A percentile compares a stretch with the other conserved stretches of the same genome.
phyloP scores from a whole-genome alignment of 2,797 vertebrate genomes.

The Sphenodon punctatus region DNA sequence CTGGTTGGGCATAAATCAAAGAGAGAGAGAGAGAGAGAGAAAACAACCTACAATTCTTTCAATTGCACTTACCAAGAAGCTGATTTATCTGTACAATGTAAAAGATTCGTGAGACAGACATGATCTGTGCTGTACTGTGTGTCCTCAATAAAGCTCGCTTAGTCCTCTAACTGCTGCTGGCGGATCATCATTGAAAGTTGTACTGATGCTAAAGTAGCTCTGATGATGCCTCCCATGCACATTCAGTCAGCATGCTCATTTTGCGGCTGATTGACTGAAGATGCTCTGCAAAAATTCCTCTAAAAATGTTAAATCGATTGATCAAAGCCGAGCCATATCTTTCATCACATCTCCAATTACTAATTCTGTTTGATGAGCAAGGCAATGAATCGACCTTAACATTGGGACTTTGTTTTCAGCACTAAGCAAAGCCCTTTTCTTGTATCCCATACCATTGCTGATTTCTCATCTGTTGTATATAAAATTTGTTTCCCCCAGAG shows the following conservation, averaged over 20 bases:
- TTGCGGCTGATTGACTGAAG: slow-evolving; percentile 16
- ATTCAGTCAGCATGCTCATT: not conserved
- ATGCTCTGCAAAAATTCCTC: not conserved
- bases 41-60: not conserved
- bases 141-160: no score
- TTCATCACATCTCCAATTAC: not conserved
- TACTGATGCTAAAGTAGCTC: not conserved
- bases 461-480: not conserved
- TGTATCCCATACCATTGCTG: not conserved
- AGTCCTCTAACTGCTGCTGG: not conserved
- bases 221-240: not conserved
- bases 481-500: not conserved
- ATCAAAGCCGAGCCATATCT: slow-evolving; percentile 10
- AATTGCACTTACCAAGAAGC: not conserved
- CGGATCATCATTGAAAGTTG: not conserved
- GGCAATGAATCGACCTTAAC: not conserved
- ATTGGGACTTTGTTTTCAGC: not conserved
- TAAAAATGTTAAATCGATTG: not conserved
- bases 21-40: no score
- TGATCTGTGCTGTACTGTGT: not conserved
- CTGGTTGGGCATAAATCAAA: no score
- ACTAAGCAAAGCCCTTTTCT: not conserved
- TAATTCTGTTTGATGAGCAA: slow-evolving; percentile 39
- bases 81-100: not conserved
- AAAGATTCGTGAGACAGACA: not conserved